Conservation (phyloP, 2,888 invertebrate species). For the Coleophora deauratella region DNA sequence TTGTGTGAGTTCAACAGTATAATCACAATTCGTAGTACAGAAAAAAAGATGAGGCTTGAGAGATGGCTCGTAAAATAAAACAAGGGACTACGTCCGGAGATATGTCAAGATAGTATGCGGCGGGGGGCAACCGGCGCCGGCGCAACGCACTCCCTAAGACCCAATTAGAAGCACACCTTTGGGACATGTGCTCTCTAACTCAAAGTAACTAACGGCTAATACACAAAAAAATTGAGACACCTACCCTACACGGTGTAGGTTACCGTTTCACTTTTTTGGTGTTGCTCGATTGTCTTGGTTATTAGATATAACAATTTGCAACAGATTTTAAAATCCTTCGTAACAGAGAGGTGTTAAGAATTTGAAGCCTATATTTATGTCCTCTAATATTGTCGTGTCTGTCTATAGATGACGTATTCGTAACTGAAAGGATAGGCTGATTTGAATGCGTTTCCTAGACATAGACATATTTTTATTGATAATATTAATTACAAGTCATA, state of each 20-base stretch:
- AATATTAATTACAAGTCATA: no score
- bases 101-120: constrained; percentile 70
- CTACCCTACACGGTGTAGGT: constrained; percentile 41
- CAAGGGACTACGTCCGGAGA: constrained; percentile 69
- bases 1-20: constrained; percentile 51
- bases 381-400: no score
- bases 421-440: no score
- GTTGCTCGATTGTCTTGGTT: no score
- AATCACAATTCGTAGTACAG: constrained; percentile 55
- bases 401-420: no score
- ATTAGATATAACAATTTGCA: no score
- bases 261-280: constrained; percentile 37
- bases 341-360: no score
- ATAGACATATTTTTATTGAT: no score
- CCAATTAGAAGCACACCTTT: constrained; percentile 74
- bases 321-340: no score
- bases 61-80: constrained; percentile 72
- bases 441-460: no score
- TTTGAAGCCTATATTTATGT: no score
- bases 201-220: constrained; percentile 58
- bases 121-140: constrained; percentile 49
- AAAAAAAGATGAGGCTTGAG: constrained; percentile 51
- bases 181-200: constrained; percentile 64
- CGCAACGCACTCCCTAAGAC: constrained; percentile 51
- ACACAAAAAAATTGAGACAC: constrained; percentile 43